Base-by-base conservation (phyloP, 64 coral and sea anemone genomes). In the Stichodactyla helianthus region DNA sequence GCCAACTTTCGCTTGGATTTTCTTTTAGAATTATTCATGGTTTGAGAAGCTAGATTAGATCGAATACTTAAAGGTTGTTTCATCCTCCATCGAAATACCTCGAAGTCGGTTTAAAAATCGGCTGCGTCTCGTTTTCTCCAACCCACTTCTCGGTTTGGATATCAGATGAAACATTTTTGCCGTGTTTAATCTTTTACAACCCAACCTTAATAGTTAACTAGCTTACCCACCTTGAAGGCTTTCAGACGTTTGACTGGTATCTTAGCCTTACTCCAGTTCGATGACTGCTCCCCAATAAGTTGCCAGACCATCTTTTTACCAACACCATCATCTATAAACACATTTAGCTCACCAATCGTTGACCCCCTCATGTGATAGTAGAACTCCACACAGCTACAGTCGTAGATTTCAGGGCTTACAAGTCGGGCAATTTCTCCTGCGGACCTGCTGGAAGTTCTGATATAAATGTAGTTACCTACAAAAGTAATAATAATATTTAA, bases 301-400 rank as follows among this genome's bases (percentile, higher is more conserved):
- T 89, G 51, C 88, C 88, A 89, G 1, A 76, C 53, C 31, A 63
- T 83, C 50, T 89, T 82, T 55, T 55, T 55, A 5, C 22, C 11
- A 5, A 61, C 20, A 15, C 31, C 62, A 54, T 28, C 31, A 44
- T 88, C 79, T 18, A 88, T 22, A 63, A 83, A 89, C 7, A 89
- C 82, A 71, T 71, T 58, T 60, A 89, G 81, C 52, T 89, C 88
- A 28, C 88, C 88, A 10, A 84, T 67, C 17, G 52, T 50, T 20
- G 81, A 44, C 20, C 88, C 88, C 53, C 18, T 63, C 88, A 89
- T 89, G 26, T 74, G 31, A 71, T 89, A 89, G 63, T 83, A 89
- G 52, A 89, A 89, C 65, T 77, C 25, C 54, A 89, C 50, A 77
- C 88, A 89, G 6, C 28, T 13, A 22, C 51, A 62, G 77, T 54